A percentile compares a stretch with the other conserved stretches of the same genome.
These are phyloP conservation scores for Archegozetes longisetosus DNA, from an alignment of 1,140 invertebrate genomes.

Conservation along the genomic window DNA sequence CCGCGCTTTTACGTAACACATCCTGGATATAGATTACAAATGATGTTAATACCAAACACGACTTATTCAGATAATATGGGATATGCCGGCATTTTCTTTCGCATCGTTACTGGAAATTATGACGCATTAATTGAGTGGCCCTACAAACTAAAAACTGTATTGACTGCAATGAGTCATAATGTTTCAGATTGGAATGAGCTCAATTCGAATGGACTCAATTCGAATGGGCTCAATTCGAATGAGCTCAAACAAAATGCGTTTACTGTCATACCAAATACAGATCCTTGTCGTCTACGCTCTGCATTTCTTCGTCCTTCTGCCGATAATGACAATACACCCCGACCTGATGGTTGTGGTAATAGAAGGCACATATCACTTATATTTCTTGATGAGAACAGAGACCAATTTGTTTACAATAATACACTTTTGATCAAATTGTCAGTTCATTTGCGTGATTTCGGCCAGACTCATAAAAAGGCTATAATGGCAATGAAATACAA, in stretches of 20 bases:
- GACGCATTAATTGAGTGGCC: constrained; percentile 19
- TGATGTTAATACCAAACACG: constrained; percentile 4
- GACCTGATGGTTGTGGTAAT: constrained; percentile 18
- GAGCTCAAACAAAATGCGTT: neutral
- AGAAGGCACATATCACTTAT: constrained; percentile 15
- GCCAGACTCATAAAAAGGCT: neutral
- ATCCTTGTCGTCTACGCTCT: constrained; percentile 17
- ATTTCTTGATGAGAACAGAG: neutral
- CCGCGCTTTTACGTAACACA: constrained; percentile 6
- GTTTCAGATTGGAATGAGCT: neutral
- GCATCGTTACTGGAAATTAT: constrained; percentile 15
- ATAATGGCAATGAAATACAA: constrained; percentile 15
- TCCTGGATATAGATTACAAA: constrained; percentile 10
- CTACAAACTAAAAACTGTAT: constrained; percentile 13
- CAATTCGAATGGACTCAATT: neutral
- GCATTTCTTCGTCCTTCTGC: constrained; percentile 14
- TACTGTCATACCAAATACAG: constrained; percentile 13
- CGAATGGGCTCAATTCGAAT: neutral
- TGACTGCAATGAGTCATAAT: constrained; percentile 13
- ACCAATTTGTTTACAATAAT: constrained; percentile 1
- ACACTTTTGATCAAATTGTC: constrained; percentile 10
- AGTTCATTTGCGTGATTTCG: constrained; percentile 10
- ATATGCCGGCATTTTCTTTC: constrained; percentile 19
- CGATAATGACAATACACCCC: neutral
- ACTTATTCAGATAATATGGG: constrained; percentile 10